Percentiles rank a stretch among this genome's conserved stretches.
Conservation (phyloP, 1,140 invertebrate genomes). For the Eumeta japonica region DNA sequence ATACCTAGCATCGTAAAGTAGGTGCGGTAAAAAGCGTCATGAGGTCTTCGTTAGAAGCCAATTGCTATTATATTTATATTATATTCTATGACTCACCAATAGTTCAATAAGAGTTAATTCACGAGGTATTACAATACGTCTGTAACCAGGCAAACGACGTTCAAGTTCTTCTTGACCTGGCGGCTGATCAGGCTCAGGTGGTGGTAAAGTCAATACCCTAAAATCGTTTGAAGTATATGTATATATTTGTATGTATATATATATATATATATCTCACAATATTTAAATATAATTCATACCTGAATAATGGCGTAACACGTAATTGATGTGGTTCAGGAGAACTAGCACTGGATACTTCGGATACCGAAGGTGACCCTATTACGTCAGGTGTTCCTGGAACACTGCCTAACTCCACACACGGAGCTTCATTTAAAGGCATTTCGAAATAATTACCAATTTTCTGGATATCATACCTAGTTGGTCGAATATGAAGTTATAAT, state of each 20-base stretch:
- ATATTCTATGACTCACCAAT: conserved; percentile 42
- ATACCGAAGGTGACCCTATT: conserved; percentile 34
- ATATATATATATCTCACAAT: too few relatives aligned
- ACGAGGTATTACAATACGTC: conserved; percentile 58
- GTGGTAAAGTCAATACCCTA: conserved; percentile 40
- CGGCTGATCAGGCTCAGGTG: conserved; percentile 42
- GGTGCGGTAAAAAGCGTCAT: too few relatives aligned
- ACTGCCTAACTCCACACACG: conserved; percentile 35
- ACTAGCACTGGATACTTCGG: conserved; percentile 45
- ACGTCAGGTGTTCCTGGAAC: conserved; percentile 31
- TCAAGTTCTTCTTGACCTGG: conserved; percentile 46
- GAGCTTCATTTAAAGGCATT: conserved; percentile 40
- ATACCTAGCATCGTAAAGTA: too few relatives aligned
- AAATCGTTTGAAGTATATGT: too few relatives aligned
- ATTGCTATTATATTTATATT: background rate
- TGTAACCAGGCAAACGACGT: conserved; percentile 43
- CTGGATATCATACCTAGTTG: too few relatives aligned
- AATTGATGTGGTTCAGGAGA: conserved; percentile 39
- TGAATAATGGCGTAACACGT: conserved; percentile 37
- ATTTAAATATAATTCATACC: conserved; percentile 19
- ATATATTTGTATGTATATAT: background rate
- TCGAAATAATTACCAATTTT: too few relatives aligned
- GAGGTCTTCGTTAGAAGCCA: conserved; percentile 14
- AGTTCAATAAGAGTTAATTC: conserved; percentile 61
- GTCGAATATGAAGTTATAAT: too few relatives aligned